Evolutionary conservation across 92 coral and sea anemone species (phyloP).

Genomic region (Chrysogorgia sp.): DNA sequence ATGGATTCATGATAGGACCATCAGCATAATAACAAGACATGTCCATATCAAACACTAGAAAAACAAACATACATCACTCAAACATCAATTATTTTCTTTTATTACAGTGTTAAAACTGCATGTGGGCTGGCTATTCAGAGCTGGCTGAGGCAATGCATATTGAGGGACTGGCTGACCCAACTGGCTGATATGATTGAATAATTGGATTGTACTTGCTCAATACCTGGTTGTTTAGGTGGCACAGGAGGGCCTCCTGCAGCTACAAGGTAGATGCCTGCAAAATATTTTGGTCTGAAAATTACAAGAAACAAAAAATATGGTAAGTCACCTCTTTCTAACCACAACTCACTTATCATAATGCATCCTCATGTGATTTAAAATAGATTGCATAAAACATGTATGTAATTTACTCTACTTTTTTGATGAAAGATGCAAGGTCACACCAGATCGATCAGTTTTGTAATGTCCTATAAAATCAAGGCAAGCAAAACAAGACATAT

Average conservation of each 20-base stretch:
- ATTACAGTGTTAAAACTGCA: no score
- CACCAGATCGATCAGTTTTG: constrained; percentile 79
- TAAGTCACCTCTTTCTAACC: neutral
- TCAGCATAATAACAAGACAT: constrained; percentile 68
- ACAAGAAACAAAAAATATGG: constrained; percentile 38
- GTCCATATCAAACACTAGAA: constrained; percentile 83
- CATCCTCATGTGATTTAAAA: neutral
- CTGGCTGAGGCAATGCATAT: no score
- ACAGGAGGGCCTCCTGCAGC: constrained; percentile 79
- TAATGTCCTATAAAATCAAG: constrained; percentile 62
- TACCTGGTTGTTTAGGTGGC: constrained; percentile 78
- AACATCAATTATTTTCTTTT: no score
- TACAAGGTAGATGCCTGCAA: constrained; percentile 77
- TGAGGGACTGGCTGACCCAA: no score
- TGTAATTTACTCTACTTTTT: constrained; percentile 54
- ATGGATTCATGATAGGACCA: constrained; percentile 80
- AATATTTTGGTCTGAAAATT: constrained; percentile 63
- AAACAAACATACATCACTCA: neutral
- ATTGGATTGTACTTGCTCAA: neutral
- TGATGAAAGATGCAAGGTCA: constrained; percentile 63
- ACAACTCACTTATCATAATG: constrained; percentile 16
- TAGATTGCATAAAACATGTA: neutral
- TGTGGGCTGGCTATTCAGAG: no score
- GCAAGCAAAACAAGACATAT: no score
- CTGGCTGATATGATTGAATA: no score